Percentiles rank a stretch among this genome's conserved stretches.
These are phyloP conservation scores for Doryteuthis pealeii DNA, from an alignment of 1,140 invertebrate genomes.

Conservation along the genomic window DNA sequence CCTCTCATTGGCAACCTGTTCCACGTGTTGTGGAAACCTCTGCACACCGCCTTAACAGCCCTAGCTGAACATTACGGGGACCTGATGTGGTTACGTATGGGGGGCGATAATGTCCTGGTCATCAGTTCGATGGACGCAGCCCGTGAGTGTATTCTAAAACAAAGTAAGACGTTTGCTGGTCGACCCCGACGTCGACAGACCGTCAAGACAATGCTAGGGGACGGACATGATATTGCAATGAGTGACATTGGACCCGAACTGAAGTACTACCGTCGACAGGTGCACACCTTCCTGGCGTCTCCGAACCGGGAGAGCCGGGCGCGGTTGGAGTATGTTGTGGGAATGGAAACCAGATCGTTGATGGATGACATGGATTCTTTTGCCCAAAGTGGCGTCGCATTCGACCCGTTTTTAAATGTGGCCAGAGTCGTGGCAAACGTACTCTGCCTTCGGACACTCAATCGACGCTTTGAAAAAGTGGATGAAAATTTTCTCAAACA, in stretches of 20 bases:
- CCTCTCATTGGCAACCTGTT: slow-evolving; percentile 29
- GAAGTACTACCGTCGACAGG: slow-evolving; percentile 29
- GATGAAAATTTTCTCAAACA: slow-evolving; percentile 29
- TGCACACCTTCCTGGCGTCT: slow-evolving; percentile 29
- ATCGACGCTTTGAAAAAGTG: slow-evolving; percentile 25
- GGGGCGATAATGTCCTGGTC: slow-evolving; percentile 29
- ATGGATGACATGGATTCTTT: slow-evolving; percentile 20
- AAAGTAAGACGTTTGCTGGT: slow-evolving; percentile 29
- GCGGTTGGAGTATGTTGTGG: slow-evolving; percentile 22
- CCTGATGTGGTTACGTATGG: slow-evolving; percentile 29
- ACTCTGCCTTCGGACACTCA: slow-evolving; percentile 28
- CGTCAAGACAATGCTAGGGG: slow-evolving; percentile 28
- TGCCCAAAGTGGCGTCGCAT: slow-evolving; percentile 4
- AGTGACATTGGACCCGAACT: slow-evolving; percentile 28
- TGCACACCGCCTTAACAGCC: slow-evolving; percentile 28
- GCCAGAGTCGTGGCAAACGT: slow-evolving; percentile 32
- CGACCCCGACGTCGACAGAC: slow-evolving; percentile 28
- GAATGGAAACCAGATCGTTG: slow-evolving; percentile 25
- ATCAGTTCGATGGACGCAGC: slow-evolving; percentile 32
- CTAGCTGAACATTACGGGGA: slow-evolving; percentile 23
- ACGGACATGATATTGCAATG: slow-evolving; percentile 31
- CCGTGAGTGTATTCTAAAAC: slow-evolving; percentile 24
- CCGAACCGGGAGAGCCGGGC: slow-evolving; percentile 24
- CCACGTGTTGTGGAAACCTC: slow-evolving; percentile 27
- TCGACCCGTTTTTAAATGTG: slow-evolving; percentile 31